Evolutionary conservation across 2,113 vertebrate species (phyloP).

Genomic region (Lagopus muta): DNA sequence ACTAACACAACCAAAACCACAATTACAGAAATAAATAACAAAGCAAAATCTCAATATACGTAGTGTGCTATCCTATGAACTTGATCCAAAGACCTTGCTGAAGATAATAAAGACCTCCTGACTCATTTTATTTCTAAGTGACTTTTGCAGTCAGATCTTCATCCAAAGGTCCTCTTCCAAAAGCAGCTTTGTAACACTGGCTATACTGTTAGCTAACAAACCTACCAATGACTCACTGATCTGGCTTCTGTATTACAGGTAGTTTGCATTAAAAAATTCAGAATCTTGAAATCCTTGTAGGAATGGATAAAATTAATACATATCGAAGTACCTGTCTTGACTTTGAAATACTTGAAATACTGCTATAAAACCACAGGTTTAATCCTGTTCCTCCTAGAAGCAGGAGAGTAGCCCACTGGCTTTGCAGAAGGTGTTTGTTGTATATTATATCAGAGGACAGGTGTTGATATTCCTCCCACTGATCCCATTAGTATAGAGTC

Average conservation of each 20-base stretch:
- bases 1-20: background rate
- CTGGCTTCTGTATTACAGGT: background rate
- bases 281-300: background rate
- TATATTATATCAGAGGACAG: background rate
- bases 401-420: background rate
- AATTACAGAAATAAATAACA: background rate
- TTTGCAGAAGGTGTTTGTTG: background rate
- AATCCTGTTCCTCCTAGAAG: background rate
- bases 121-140: background rate
- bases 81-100: background rate
- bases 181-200: background rate
- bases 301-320: background rate
- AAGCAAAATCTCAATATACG: background rate
- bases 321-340: background rate
- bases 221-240: background rate
- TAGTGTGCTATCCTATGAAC: background rate
- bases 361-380: background rate
- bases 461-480: background rate
- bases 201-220: background rate
- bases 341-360: background rate
- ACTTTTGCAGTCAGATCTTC: background rate
- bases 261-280: rapidly evolving
- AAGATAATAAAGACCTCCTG: background rate
- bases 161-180: background rate
- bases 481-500: background rate